These are phyloP conservation scores for Drosophila phalerata DNA, from an alignment of 2,888 invertebrate genomes.

Conservation along the genomic window DNA sequence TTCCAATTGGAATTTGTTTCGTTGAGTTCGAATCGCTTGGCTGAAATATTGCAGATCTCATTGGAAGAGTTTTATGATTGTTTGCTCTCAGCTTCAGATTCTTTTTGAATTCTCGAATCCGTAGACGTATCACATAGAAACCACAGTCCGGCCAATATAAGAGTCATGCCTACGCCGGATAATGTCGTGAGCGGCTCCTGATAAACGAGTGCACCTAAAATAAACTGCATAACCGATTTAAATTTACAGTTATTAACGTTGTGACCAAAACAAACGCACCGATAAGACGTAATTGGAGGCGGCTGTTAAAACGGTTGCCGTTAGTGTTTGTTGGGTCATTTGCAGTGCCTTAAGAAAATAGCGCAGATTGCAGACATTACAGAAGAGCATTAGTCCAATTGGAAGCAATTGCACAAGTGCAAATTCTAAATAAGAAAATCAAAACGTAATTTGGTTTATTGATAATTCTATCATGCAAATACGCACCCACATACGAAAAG, in stretches of 20 bases:
- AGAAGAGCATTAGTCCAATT: slow-evolving; percentile 86
- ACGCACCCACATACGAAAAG: slow-evolving; percentile 35
- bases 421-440: slow-evolving; percentile 57
- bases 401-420: slow-evolving; percentile 83
- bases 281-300: slow-evolving; percentile 88
- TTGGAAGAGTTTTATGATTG: slow-evolving; percentile 8
- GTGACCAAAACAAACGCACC: slow-evolving; percentile 80
- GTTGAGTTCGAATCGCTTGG: neutral
- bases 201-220: slow-evolving; percentile 90
- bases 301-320: slow-evolving; percentile 87
- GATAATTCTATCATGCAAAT: neutral
- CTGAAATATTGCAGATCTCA: no score
- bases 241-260: neutral
- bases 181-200: slow-evolving; percentile 89
- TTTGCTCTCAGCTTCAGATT: slow-evolving; percentile 21
- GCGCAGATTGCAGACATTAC: slow-evolving; percentile 87
- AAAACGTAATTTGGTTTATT: neutral
- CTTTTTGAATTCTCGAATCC: neutral
- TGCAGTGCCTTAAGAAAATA: slow-evolving; percentile 88
- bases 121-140: slow-evolving; percentile 86
- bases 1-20: neutral
- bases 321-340: slow-evolving; percentile 86
- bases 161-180: slow-evolving; percentile 90
- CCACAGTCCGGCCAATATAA: slow-evolving; percentile 90
- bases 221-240: slow-evolving; percentile 86